These are phyloP conservation scores for Microctenopoma stevenorrisi DNA, from an alignment of 2,797 vertebrate species.

Conservation along the genomic window DNA sequence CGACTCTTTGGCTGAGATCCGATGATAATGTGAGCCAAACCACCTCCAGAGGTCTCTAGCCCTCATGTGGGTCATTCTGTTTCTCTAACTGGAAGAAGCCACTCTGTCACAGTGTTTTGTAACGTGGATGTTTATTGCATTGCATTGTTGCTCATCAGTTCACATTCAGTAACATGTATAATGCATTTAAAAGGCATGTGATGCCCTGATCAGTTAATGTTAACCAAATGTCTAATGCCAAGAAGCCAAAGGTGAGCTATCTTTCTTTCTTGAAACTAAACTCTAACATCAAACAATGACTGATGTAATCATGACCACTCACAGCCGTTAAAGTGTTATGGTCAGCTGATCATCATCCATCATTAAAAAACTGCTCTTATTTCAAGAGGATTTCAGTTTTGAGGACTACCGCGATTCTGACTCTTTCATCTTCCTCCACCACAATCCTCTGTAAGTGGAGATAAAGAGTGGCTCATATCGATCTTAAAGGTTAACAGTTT, in stretches of 20 bases:
- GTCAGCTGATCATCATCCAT: slow-evolving; percentile 37
- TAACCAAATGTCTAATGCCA: not conserved
- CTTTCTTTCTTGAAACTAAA: slow-evolving; percentile 28
- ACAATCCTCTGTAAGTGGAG: slow-evolving; percentile 50
- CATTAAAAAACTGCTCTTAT: slow-evolving; percentile 38
- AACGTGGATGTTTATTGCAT: slow-evolving; percentile 3
- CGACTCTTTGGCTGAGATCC: slow-evolving; percentile 46
- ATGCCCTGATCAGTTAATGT: not conserved
- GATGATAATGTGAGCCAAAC: slow-evolving; percentile 42
- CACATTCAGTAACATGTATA: not conserved
- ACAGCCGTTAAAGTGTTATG: slow-evolving; percentile 3
- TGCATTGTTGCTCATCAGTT: slow-evolving; percentile 9
- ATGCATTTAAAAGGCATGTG: not conserved
- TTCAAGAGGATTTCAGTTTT: slow-evolving; percentile 42
- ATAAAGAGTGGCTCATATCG: slow-evolving; percentile 52
- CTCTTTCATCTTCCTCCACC: slow-evolving; percentile 38
- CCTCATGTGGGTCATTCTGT: slow-evolving; percentile 36
- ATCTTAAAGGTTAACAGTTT: slow-evolving; percentile 59
- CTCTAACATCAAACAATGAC: slow-evolving; percentile 15
- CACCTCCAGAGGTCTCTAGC: slow-evolving; percentile 30
- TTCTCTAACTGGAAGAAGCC: slow-evolving; percentile 12
- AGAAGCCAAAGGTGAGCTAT: not conserved
- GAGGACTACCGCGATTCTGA: slow-evolving; percentile 24
- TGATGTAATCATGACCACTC: slow-evolving; percentile 14
- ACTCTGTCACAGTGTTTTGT: slow-evolving; percentile 1